Percentiles rank a stretch among this genome's conserved stretches.
phyloP scores from a whole-genome alignment of 2,113 vertebrate genomes.

The Penelope pileata region DNA sequence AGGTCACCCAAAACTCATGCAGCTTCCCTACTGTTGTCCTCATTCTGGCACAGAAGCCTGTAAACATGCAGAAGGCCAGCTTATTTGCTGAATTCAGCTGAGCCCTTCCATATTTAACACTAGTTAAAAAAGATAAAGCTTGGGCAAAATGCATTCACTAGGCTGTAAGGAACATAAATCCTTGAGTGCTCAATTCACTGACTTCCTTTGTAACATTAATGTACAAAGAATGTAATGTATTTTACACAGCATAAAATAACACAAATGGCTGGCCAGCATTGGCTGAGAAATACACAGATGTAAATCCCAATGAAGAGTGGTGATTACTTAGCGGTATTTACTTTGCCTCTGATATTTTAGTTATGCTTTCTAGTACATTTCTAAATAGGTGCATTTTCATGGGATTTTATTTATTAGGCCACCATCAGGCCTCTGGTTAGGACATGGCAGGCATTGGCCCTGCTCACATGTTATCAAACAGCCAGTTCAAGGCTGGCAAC shows the following conservation, averaged over 20 bases:
- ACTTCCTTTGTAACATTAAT: background rate
- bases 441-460: too few relatives aligned
- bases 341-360: background rate
- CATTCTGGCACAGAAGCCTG: background rate
- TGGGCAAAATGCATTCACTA: background rate
- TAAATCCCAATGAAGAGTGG: background rate
- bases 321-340: background rate
- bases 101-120: background rate
- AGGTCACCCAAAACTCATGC: background rate
- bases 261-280: background rate
- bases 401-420: too few relatives aligned
- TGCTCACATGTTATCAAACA: background rate
- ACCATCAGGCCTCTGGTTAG: too few relatives aligned
- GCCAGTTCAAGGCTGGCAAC: constrained; percentile 66
- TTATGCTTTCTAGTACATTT: background rate
- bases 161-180: background rate
- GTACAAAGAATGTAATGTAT: background rate
- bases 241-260: background rate
- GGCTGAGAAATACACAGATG: background rate
- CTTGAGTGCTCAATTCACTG: background rate
- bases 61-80: background rate
- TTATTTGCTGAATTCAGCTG: background rate
- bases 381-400: too few relatives aligned
- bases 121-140: background rate
- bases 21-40: background rate